Percentiles rank a stretch among this genome's conserved stretches.
Conservation (phyloP, 2,888 invertebrate species). For the Scotopteryx bipunctaria region DNA sequence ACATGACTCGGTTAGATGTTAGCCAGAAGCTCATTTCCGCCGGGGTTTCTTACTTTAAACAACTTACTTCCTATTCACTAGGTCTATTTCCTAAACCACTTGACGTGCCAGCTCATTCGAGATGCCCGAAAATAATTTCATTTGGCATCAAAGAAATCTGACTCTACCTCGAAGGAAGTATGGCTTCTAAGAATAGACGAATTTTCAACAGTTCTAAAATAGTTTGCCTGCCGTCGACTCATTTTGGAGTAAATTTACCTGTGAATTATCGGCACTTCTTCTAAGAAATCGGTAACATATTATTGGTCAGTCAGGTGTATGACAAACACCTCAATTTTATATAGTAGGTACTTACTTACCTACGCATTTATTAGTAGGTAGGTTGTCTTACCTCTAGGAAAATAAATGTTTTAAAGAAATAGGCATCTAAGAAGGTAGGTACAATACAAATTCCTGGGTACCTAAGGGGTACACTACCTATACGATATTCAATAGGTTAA, state of each 20-base stretch:
- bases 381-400: too few species aligned
- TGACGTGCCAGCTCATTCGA: conserved; percentile 3
- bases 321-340: conserved; percentile 1
- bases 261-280: conserved; percentile 1
- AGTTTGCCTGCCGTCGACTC: conserved; percentile 12
- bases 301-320: background rate
- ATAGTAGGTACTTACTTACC: too few species aligned
- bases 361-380: background rate
- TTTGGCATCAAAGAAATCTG: conserved; percentile 19
- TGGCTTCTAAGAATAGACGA: conserved; percentile 19
- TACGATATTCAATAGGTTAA: too few species aligned
- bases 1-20: conserved; percentile 32
- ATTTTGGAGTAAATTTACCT: conserved; percentile 17
- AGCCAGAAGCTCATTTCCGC: conserved; percentile 26
- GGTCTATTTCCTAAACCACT: conserved; percentile 19
- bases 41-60: conserved; percentile 27
- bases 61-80: conserved; percentile 18
- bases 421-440: too few species aligned
- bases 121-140: conserved; percentile 12
- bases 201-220: conserved; percentile 14
- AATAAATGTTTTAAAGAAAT: too few species aligned
- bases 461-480: too few species aligned
- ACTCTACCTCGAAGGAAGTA: conserved; percentile 10
- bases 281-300: conserved; percentile 7
- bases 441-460: too few species aligned